Percentiles rank a stretch among this genome's conserved stretches.
phyloP scores from a whole-genome alignment of 2,888 invertebrate genomes.

The Synanthedon vespiformis region DNA sequence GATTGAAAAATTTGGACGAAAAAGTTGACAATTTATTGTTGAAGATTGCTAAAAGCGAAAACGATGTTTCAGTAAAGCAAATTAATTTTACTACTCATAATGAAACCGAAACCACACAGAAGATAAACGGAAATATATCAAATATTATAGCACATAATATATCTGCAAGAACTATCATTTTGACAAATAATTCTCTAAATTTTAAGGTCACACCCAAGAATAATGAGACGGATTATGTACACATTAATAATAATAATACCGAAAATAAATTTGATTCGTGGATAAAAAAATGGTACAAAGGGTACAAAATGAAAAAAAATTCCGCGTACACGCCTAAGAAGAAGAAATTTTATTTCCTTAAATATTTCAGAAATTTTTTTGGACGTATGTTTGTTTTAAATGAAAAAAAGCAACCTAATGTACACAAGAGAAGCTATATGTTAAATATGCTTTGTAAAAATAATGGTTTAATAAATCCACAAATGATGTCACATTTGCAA shows the following conservation, averaged over 20 bases:
- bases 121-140: too few species aligned
- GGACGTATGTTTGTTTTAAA: conserved; percentile 24
- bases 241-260: not conserved
- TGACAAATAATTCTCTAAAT: too few species aligned
- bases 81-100: too few species aligned
- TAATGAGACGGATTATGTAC: not conserved
- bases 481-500: conserved; percentile 21
- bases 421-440: conserved; percentile 12
- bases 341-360: conserved; percentile 9
- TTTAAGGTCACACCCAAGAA: not conserved
- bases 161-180: too few species aligned
- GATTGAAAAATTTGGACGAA: too few species aligned
- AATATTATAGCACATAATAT: too few species aligned
- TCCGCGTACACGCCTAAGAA: not conserved
- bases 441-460: conserved; percentile 32
- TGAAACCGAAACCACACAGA: too few species aligned
- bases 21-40: too few species aligned
- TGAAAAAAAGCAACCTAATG: conserved; percentile 10
- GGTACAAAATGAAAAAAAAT: not conserved
- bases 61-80: too few species aligned
- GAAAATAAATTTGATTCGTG: not conserved
- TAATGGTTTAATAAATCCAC: conserved; percentile 23
- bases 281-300: not conserved
- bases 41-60: too few species aligned
- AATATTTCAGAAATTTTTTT: conserved; percentile 34